These are phyloP conservation scores for Lates calcarifer DNA, from an alignment of 2,113 vertebrate genomes.

Conservation along the genomic window DNA sequence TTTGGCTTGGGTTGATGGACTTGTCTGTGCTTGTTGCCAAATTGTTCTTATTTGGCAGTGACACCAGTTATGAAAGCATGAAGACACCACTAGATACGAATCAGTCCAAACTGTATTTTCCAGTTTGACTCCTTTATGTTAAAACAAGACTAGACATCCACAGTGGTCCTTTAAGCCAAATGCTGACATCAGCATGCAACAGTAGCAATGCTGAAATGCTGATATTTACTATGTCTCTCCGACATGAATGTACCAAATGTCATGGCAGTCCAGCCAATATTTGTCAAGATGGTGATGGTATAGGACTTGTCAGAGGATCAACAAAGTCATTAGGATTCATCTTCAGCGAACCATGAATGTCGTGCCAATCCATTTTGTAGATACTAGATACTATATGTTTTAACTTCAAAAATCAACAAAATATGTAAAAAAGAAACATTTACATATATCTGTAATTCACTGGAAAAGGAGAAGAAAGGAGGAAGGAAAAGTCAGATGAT, in stretches of 20 bases:
- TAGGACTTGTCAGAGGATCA: background rate
- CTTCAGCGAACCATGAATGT: background rate
- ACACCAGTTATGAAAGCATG: slow-evolving; percentile 1
- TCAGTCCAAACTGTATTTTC: slow-evolving; percentile 8
- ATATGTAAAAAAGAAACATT: background rate
- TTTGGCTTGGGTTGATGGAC: slow-evolving; percentile 23
- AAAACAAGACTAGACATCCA: background rate
- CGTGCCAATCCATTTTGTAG: background rate
- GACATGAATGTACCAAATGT: background rate
- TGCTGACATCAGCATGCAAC: background rate
- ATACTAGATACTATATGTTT: background rate
- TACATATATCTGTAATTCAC: background rate
- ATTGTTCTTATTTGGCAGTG: slow-evolving; percentile 38
- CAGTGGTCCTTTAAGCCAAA: background rate
- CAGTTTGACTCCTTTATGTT: background rate
- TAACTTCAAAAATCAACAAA: background rate
- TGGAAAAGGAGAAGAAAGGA: too few species aligned
- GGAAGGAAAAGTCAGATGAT: background rate
- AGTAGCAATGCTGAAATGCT: background rate
- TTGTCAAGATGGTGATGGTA: background rate
- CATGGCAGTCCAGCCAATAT: background rate
- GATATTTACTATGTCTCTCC: background rate
- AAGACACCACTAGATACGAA: slow-evolving; percentile 6
- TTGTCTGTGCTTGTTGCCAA: slow-evolving; percentile 22
- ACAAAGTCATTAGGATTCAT: background rate